Evolutionary conservation across 2,888 invertebrate species (phyloP).

Genomic region (Creontiades dilutus): DNA sequence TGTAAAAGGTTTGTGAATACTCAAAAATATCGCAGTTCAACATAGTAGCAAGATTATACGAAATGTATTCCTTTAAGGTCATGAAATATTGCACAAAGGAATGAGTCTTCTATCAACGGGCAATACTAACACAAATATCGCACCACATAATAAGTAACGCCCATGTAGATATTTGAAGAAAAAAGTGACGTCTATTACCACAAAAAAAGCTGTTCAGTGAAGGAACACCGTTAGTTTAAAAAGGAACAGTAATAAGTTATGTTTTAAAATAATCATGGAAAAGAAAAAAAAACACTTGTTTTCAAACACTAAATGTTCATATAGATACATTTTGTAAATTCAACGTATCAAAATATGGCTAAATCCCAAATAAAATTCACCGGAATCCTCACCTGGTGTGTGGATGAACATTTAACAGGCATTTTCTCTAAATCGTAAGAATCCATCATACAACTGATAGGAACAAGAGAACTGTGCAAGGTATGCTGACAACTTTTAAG

Average conservation of each 20-base stretch:
- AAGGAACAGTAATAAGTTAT: not conserved
- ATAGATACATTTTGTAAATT: not conserved
- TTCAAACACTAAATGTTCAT: not conserved
- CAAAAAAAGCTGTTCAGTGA: not conserved
- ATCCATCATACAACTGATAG: slow-evolving; percentile 65
- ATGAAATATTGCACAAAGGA: too few species aligned
- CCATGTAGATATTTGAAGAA: not conserved
- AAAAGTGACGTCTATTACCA: not conserved
- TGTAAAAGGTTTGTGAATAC: too few species aligned
- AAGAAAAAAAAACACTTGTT: not conserved
- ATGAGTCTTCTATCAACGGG: too few species aligned
- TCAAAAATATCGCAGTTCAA: too few species aligned
- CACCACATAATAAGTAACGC: too few species aligned
- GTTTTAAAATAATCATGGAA: too few species aligned
- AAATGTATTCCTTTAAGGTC: too few species aligned
- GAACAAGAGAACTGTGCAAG: slow-evolving; percentile 64
- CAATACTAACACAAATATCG: too few species aligned
- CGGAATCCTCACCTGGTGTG: slow-evolving; percentile 55
- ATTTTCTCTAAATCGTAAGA: slow-evolving; percentile 64
- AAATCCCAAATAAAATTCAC: slow-evolving; percentile 56
- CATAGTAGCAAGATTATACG: too few species aligned
- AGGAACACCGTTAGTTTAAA: not conserved
- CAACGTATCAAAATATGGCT: slow-evolving; percentile 28
- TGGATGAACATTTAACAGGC: slow-evolving; percentile 59
- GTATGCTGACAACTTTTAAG: slow-evolving; percentile 49